Conservation (phyloP, 2,113 vertebrate species). For the Tyrannus savana region DNA sequence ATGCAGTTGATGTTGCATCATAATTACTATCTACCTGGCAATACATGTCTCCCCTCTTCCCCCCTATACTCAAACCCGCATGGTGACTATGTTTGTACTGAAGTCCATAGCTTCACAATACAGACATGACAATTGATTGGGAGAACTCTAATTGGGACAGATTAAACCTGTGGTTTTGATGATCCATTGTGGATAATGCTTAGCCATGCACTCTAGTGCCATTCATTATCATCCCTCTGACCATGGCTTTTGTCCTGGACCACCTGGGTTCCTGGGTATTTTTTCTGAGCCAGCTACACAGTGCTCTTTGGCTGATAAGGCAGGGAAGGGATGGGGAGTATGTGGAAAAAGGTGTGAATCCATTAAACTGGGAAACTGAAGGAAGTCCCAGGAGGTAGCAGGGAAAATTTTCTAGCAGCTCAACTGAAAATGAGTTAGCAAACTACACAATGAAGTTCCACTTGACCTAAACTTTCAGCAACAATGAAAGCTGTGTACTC, state of each 20-base stretch:
- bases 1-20: not conserved
- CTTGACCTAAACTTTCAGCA: constrained; percentile 68
- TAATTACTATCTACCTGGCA: not conserved
- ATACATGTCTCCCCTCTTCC: accelerated
- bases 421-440: constrained; percentile 42
- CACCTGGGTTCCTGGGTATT: not conserved
- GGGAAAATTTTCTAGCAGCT: constrained; percentile 14
- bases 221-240: not conserved
- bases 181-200: not conserved
- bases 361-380: not conserved
- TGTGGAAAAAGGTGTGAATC: not conserved
- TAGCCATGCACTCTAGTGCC: accelerated
- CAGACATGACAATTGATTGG: accelerated
- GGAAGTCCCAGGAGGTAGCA: not conserved
- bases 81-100: too few species aligned
- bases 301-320: not conserved
- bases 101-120: not conserved
- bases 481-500: constrained; percentile 64
- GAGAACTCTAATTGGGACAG: not conserved
- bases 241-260: not conserved
- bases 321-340: not conserved
- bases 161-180: not conserved
- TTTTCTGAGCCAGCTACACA: not conserved
- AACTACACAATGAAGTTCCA: constrained; percentile 58
- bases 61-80: not conserved